phyloP scores from a whole-genome alignment of 2,113 vertebrate species.

The Pollachius pollachius region DNA sequence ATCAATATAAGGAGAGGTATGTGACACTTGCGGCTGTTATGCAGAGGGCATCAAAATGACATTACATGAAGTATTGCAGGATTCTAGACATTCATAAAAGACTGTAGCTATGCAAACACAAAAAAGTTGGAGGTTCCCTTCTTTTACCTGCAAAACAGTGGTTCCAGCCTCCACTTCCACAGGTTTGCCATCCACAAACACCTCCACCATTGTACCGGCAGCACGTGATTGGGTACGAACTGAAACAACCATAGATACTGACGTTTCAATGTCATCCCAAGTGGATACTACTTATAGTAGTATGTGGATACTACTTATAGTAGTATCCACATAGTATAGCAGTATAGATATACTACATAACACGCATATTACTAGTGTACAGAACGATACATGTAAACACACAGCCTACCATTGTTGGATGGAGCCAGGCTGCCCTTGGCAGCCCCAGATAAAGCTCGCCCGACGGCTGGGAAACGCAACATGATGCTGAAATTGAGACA shows the following conservation, averaged over 20 bases:
- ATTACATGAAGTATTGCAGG: too few species aligned
- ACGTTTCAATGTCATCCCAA: neutral
- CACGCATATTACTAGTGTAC: neutral
- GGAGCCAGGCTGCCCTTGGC: constrained; percentile 67
- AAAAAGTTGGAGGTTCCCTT: neutral
- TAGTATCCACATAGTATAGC: too few species aligned
- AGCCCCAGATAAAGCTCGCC: constrained; percentile 77
- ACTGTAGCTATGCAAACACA: too few species aligned
- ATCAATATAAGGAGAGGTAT: too few species aligned
- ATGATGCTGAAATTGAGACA: constrained; percentile 73
- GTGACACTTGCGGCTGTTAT: too few species aligned
- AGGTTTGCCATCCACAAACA: constrained; percentile 95
- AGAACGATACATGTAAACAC: neutral
- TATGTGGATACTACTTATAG: neutral
- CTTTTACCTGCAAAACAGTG: constrained; percentile 91
- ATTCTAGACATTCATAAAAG: too few species aligned
- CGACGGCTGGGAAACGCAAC: constrained; percentile 83
- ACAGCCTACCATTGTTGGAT: constrained; percentile 74
- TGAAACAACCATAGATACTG: constrained; percentile 43
- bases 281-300: neutral
- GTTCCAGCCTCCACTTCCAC: constrained; percentile 91
- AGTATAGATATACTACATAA: neutral
- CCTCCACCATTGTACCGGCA: constrained; percentile 90
- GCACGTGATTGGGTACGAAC: constrained; percentile 79
- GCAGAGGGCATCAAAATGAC: too few species aligned